These are phyloP conservation scores for Anneissia japonica DNA, from an alignment of 35 echinoderm and acorn worm species.

Conservation along the genomic window DNA sequence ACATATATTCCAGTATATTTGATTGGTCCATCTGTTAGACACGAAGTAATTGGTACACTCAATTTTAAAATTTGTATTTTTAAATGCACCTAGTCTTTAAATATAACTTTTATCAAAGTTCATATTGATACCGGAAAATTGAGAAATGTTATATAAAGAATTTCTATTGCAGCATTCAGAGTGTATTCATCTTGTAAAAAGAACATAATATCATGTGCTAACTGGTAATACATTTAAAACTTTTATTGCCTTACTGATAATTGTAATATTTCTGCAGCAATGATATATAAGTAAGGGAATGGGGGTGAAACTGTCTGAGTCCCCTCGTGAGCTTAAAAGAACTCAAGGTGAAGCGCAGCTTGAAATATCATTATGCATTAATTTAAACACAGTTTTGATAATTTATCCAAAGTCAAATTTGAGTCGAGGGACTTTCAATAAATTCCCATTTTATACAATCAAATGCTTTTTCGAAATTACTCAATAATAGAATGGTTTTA, in stretches of 20 bases:
- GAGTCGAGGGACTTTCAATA: slow-evolving; percentile 2
- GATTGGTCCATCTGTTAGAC: too few species aligned
- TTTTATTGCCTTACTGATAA: too few species aligned
- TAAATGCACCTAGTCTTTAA: slow-evolving; percentile 18
- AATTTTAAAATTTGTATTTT: too few species aligned
- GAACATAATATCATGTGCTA: too few species aligned
- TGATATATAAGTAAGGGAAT: too few species aligned
- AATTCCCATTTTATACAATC: slow-evolving; percentile 39
- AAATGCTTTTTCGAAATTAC: slow-evolving; percentile 42
- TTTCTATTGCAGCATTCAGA: neutral
- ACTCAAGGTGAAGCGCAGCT: slow-evolving; percentile 30
- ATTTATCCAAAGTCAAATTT: slow-evolving; percentile 28
- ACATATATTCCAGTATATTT: too few species aligned
- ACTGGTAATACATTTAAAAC: too few species aligned
- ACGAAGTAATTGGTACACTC: neutral
- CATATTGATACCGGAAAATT: too few species aligned
- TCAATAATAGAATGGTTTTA: too few species aligned
- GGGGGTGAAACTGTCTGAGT: slow-evolving; percentile 40
- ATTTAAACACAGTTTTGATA: slow-evolving; percentile 17
- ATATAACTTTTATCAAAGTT: too few species aligned
- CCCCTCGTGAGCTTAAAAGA: slow-evolving; percentile 20
- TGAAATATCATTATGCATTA: slow-evolving; percentile 39
- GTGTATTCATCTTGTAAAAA: too few species aligned
- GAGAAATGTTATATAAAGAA: neutral
- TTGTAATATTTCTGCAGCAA: too few species aligned